These are phyloP conservation scores for Alviniconcha strummeri DNA, from an alignment of 2,888 invertebrate species.

Conservation along the genomic window DNA sequence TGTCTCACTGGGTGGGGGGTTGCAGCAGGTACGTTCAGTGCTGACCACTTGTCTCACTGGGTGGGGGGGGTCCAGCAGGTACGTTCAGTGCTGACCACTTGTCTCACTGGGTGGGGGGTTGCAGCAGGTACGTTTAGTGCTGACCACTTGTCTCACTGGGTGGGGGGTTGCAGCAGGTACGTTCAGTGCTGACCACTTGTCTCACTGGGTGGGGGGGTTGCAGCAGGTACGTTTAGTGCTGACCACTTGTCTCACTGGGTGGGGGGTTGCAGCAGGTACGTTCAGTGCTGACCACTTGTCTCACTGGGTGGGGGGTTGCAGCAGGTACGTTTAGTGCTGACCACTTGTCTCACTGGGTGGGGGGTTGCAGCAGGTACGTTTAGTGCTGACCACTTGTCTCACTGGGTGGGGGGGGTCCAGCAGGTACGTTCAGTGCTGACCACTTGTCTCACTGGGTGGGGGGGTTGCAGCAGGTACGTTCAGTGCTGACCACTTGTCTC, in stretches of 20 bases:
- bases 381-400: no score
- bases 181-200: no score
- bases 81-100: not conserved
- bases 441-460: conserved; percentile 4
- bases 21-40: conserved; percentile 67
- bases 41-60: no score
- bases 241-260: no score
- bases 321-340: conserved; percentile 54
- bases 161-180: conserved; percentile 72
- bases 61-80: conserved; percentile 70
- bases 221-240: conserved; percentile 61
- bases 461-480: conserved; percentile 71
- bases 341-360: conserved; percentile 4
- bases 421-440: conserved; percentile 54
- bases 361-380: conserved; percentile 71
- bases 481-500: no score
- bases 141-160: no score
- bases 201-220: conserved; percentile 60
- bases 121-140: conserved; percentile 65
- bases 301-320: conserved; percentile 66
- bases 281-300: no score
- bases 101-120: conserved; percentile 56
- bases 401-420: conserved; percentile 62
- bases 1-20: conserved; percentile 50
- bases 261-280: conserved; percentile 72